Conservation (phyloP, 2,113 vertebrate genomes). For the Bungarus multicinctus region DNA sequence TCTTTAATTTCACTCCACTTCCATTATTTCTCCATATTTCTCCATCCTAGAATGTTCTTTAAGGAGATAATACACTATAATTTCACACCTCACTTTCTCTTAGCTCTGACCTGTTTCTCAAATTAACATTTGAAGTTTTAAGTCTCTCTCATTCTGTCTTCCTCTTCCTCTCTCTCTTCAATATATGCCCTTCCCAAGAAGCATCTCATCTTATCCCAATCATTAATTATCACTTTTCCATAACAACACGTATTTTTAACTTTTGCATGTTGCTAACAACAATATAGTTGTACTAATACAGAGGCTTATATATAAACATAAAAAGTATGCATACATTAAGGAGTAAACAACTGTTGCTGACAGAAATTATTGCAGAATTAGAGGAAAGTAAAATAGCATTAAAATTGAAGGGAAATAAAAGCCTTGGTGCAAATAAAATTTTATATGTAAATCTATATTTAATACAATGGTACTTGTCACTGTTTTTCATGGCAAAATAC, state of each 20-base stretch:
- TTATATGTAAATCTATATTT: neutral
- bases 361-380: neutral
- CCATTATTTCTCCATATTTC: neutral
- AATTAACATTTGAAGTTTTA: neutral
- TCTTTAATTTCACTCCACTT: neutral
- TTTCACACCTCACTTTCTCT: neutral
- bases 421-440: neutral
- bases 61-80: neutral
- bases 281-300: neutral
- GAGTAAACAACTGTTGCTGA: neutral
- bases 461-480: neutral
- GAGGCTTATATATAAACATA: neutral
- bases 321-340: neutral
- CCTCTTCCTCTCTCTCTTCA: neutral
- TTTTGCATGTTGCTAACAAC: neutral
- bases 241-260: neutral
- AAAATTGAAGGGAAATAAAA: neutral
- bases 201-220: neutral
- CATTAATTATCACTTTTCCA: neutral
- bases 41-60: neutral
- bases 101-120: neutral
- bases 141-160: no score
- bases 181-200: neutral
- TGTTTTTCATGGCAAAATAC: neutral
- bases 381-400: neutral